Percentiles rank a stretch among this genome's conserved stretches.
Conservation (phyloP, 64 coral and sea anemone species). For the Anthopleura sola region DNA sequence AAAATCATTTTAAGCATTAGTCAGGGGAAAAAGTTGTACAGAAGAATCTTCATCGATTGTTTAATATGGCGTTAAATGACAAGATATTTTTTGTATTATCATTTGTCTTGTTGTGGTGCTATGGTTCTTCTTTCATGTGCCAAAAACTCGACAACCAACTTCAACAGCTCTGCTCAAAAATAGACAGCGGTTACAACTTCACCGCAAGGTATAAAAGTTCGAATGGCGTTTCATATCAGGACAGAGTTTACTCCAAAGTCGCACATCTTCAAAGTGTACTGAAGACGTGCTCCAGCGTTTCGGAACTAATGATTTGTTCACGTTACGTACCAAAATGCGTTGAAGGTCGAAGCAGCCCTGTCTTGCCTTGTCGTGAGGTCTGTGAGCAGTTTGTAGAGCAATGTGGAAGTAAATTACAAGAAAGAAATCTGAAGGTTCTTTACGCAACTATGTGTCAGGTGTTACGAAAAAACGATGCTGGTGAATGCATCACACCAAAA, state of each 20-base stretch:
- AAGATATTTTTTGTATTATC: neutral
- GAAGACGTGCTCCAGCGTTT: neutral
- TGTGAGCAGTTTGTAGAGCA: conserved; percentile 29
- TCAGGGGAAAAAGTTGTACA: neutral
- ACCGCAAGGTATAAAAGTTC: conserved; percentile 19
- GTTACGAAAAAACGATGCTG: neutral
- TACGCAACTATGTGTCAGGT: neutral
- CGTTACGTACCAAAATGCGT: conserved; percentile 34
- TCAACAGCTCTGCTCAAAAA: conserved; percentile 13
- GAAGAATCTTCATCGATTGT: neutral
- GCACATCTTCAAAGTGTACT: neutral
- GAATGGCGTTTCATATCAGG: neutral
- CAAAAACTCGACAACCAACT: conserved; percentile 8
- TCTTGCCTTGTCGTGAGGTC: conserved; percentile 37
- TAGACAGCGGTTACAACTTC: conserved; percentile 17
- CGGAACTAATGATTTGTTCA: conserved; percentile 25
- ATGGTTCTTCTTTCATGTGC: neutral
- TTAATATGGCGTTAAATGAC: neutral
- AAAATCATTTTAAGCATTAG: neutral
- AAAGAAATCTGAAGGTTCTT: neutral
- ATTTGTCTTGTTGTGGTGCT: neutral
- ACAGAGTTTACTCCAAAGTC: neutral
- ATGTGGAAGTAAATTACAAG: neutral
- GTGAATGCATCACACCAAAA: conserved; percentile 29
- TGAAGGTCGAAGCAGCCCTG: neutral